These are phyloP conservation scores for Hyperoodon ampullatus DNA, from an alignment of 2,113 vertebrate genomes.

Conservation along the genomic window DNA sequence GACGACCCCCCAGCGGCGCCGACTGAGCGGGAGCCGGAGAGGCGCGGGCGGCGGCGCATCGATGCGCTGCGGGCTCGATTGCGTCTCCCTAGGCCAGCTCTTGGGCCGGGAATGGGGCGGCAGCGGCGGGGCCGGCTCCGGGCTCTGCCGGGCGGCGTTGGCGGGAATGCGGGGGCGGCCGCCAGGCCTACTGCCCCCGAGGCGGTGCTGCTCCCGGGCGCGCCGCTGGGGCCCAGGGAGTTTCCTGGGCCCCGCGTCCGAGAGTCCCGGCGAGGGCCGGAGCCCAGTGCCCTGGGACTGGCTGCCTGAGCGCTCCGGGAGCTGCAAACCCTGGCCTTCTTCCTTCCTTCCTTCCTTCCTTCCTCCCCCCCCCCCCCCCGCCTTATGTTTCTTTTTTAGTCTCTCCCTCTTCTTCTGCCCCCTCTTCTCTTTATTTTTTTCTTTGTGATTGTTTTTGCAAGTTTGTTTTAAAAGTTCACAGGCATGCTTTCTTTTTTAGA, in stretches of 20 bases:
- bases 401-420: not conserved
- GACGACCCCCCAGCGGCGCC: slow-evolving; percentile 76
- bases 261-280: not conserved
- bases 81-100: slow-evolving; percentile 92
- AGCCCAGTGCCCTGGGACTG: slow-evolving; percentile 21
- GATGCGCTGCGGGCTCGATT: slow-evolving; percentile 97
- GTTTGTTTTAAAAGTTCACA: slow-evolving; percentile 80
- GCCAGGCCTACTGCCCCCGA: slow-evolving; percentile 80
- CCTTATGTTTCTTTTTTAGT: not conserved
- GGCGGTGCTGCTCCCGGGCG: not conserved
- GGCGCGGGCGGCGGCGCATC: slow-evolving; percentile 86
- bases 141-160: slow-evolving; percentile 36
- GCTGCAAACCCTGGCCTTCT: slow-evolving; percentile 1
- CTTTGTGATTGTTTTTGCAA: slow-evolving; percentile 56
- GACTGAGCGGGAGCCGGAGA: slow-evolving; percentile 38
- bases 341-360: not conserved
- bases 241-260: not conserved
- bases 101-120: slow-evolving; percentile 81
- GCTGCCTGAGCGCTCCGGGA: slow-evolving; percentile 13
- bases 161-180: slow-evolving; percentile 70
- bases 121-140: slow-evolving; percentile 60
- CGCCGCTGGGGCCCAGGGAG: not conserved
- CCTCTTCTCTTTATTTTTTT: slow-evolving; percentile 12
- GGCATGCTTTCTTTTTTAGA: slow-evolving; percentile 63
- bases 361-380: fast-evolving